Evolutionary conservation across 2,797 vertebrate genomes (phyloP), one percentile per base, ranked within the genome.

Genomic region (Enteromius viviparus): DNA sequence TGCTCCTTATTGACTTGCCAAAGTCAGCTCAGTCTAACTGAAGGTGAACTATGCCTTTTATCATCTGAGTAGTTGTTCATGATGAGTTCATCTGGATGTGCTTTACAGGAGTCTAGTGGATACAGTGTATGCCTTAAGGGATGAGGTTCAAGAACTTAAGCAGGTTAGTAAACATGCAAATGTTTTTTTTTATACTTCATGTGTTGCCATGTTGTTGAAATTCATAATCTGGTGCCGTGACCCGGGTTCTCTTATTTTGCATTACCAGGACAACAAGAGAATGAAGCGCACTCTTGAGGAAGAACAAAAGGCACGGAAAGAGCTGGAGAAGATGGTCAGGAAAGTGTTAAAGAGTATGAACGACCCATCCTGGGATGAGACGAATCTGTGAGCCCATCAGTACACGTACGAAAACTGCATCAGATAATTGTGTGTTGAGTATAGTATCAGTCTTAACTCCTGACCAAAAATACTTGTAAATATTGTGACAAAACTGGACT

Each of bases 281-380:
- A 97, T 99, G 97, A 99, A 97, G 91, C 96, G 97, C 82, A 97
- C 96, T 0, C 87, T 99, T 85, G 98, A 99, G 86, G 98, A 99
- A 85, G 98, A 99, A 85, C 97, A 99, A 90, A 95, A 96, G 90
- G 97, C 98, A 53, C 95, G 98, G 76, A 98, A 95, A 89, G 97
- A 99, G 86, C 93, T 99, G 84, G 98, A 99, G 85, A 99, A 98
- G 90, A 94, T 97, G 82, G 96, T 99, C 90, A 94, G 96, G 91
- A 97, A 95, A 87, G 96, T 98, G 84, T 90, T 99, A 84, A 99
- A 99, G 94, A 97, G 92, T 89, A 96, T 98, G 94, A 99, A 98
- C 6, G 97, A 99, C 89, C 95, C 97, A 5, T 96, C 97, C 5
- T 99, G 98, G 98, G 98, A 99, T 66, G 98, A 99, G 94, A 99